These are phyloP conservation scores for Oreochromis mossambicus DNA, from an alignment of 2,797 vertebrate species.

Conservation along the genomic window DNA sequence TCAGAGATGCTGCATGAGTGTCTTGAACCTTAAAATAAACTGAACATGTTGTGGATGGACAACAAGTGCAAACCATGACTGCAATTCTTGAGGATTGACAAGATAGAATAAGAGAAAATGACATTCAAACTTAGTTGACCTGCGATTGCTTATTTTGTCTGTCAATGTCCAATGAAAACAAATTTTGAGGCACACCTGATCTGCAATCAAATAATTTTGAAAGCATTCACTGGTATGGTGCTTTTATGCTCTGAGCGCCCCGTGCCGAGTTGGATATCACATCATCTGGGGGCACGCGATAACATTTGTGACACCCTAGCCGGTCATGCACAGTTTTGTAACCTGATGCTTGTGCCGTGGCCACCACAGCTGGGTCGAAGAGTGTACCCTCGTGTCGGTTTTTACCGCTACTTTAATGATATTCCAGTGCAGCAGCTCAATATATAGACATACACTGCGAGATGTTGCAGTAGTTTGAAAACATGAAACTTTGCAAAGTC, in stretches of 20 bases:
- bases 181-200: not conserved
- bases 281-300: not conserved
- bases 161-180: not conserved
- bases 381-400: too few relatives aligned
- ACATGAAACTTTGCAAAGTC: too few relatives aligned
- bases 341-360: too few relatives aligned
- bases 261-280: not conserved
- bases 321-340: not conserved
- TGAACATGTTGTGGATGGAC: slow-evolving; percentile 16
- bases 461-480: too few relatives aligned
- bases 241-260: not conserved
- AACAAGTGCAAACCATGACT: not conserved
- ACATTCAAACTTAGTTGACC: not conserved
- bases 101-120: not conserved
- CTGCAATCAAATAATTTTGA: not conserved
- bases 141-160: not conserved
- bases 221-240: not conserved
- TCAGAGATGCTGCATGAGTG: slow-evolving; percentile 21
- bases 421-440: not conserved
- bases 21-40: slow-evolving; percentile 48
- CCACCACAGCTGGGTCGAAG: too few relatives aligned
- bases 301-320: not conserved
- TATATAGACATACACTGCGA: too few relatives aligned
- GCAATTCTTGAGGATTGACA: not conserved
- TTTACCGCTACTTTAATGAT: not conserved